Percentiles rank a stretch among this genome's conserved stretches.
These are phyloP conservation scores for Heteronetta atricapilla DNA, from an alignment of 2,113 vertebrate genomes.

Conservation along the genomic window DNA sequence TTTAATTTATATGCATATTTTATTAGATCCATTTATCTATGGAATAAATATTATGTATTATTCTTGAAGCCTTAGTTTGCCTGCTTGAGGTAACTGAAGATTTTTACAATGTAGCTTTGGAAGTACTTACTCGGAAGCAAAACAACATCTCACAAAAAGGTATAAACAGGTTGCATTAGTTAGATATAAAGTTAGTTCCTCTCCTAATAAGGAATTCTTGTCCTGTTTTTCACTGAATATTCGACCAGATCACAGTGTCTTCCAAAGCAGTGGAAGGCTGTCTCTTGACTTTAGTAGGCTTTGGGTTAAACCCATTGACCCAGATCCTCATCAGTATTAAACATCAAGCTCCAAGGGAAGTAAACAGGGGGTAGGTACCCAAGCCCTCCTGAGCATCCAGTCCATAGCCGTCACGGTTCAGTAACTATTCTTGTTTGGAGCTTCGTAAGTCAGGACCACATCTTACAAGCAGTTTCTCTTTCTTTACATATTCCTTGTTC, in stretches of 20 bases:
- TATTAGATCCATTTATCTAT: neutral
- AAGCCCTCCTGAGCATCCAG: neutral
- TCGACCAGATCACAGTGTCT: neutral
- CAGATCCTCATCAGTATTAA: neutral
- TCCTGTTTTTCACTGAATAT: neutral
- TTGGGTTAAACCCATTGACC: neutral
- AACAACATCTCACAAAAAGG: neutral
- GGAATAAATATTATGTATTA: neutral
- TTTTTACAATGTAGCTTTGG: neutral
- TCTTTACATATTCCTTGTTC: neutral
- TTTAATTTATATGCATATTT: neutral
- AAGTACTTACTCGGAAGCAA: neutral
- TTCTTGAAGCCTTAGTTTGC: neutral
- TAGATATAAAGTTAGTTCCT: neutral
- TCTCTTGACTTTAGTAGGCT: neutral
- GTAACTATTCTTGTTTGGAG: neutral
- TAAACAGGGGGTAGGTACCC: neutral
- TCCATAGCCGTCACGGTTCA: neutral
- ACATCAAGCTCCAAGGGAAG: neutral
- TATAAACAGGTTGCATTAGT: neutral
- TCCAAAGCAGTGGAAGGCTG: neutral
- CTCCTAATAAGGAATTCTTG: neutral
- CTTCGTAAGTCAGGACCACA: neutral
- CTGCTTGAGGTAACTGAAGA: neutral
- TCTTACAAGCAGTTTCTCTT: neutral